Conservation (phyloP, 2,797 vertebrate species). For the Strix occidentalis region DNA sequence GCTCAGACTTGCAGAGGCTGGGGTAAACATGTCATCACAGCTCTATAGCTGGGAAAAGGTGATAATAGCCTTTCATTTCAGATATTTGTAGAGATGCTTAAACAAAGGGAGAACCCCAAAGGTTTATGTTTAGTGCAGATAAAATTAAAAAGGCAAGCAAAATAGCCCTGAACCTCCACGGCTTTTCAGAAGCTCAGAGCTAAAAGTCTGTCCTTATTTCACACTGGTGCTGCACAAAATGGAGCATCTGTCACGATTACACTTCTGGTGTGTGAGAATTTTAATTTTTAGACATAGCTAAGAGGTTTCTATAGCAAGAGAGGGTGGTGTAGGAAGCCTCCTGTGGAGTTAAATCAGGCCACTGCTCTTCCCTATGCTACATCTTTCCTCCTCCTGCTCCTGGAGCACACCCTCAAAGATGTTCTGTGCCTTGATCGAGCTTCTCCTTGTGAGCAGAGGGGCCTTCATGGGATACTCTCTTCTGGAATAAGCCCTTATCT, state of each 20-base stretch:
- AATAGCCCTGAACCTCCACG: not conserved
- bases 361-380: not conserved
- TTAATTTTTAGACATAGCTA: slow-evolving; percentile 17
- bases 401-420: not conserved
- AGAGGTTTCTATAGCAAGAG: slow-evolving; percentile 23
- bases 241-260: slow-evolving; percentile 43
- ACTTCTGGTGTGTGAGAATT: slow-evolving; percentile 44
- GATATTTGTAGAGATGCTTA: not conserved
- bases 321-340: slow-evolving; percentile 40
- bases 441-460: not conserved
- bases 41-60: not conserved
- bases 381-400: not conserved
- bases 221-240: slow-evolving; percentile 52
- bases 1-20: not conserved
- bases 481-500: not conserved
- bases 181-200: not conserved
- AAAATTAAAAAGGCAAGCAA: not conserved
- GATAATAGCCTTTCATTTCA: not conserved
- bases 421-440: not conserved
- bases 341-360: slow-evolving; percentile 38
- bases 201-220: slow-evolving; percentile 43
- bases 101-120: not conserved
- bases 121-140: not conserved
- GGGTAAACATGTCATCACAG: not conserved
- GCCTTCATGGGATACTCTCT: not conserved